A percentile compares a stretch with the other conserved stretches of the same genome.
These are phyloP conservation scores for Cydia fagiglandana DNA, from an alignment of 1,140 invertebrate genomes.

Conservation along the genomic window DNA sequence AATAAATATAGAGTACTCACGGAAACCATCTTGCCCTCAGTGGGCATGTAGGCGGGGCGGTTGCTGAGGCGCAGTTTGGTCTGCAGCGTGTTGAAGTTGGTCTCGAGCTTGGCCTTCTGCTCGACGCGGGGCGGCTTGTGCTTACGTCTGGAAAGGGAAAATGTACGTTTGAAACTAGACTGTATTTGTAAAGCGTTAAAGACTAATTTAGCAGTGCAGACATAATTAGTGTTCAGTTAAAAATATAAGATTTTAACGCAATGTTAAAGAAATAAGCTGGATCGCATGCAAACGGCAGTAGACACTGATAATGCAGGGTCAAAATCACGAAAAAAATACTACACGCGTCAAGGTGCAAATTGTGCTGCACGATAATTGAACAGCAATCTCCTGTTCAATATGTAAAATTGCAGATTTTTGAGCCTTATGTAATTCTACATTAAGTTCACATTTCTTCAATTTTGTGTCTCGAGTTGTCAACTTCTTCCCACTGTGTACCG, in stretches of 20 bases:
- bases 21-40: conserved; percentile 99
- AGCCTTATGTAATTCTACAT: no score
- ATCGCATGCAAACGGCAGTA: not conserved
- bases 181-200: not conserved
- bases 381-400: no score
- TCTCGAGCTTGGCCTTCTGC: conserved; percentile 98
- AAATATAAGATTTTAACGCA: no score
- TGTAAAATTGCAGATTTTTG: no score
- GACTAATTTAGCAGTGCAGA: not conserved
- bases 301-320: no score
- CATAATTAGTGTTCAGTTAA: no score
- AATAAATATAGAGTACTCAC: conserved; percentile 79
- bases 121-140: conserved; percentile 99
- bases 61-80: conserved; percentile 98
- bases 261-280: not conserved
- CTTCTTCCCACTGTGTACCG: no score
- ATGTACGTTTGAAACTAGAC: not conserved
- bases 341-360: no score
- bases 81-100: conserved; percentile 99
- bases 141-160: conserved; percentile 83
- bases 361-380: no score
- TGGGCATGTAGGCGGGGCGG: conserved; percentile 98
- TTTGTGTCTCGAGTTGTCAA: no score
- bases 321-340: no score
- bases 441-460: no score